These are phyloP conservation scores for Amiota minor DNA, from an alignment of 2,888 invertebrate genomes.

Conservation along the genomic window DNA sequence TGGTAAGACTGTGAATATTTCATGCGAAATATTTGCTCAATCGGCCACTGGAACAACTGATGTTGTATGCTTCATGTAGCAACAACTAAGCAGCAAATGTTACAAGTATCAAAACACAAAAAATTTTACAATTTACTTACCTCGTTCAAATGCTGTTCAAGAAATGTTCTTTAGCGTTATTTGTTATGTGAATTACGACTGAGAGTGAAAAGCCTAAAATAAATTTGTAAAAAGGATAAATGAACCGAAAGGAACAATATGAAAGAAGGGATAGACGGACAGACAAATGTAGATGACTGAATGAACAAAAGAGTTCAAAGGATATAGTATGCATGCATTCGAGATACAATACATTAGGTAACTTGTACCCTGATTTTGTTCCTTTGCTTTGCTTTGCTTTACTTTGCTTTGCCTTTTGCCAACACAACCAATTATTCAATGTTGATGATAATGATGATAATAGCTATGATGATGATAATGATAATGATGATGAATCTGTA, in stretches of 20 bases:
- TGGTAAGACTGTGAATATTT: conserved; percentile 51
- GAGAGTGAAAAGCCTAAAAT: neutral
- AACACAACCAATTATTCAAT: neutral
- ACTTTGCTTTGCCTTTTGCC: too few relatives aligned
- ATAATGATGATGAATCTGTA: conserved; percentile 28
- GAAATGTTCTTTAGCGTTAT: neutral
- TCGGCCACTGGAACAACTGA: neutral
- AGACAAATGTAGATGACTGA: neutral
- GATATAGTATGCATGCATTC: conserved; percentile 27
- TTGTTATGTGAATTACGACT: neutral
- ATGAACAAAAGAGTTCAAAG: conserved; percentile 39
- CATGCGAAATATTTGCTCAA: conserved; percentile 55
- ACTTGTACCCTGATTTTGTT: too few relatives aligned
- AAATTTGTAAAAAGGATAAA: conserved; percentile 24
- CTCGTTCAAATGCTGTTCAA: too few relatives aligned
- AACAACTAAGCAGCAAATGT: conserved; percentile 8
- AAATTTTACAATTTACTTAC: too few relatives aligned
- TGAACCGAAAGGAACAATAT: conserved; percentile 11
- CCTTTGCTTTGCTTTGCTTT: too few relatives aligned
- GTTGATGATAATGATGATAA: too few relatives aligned
- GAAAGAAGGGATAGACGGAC: neutral
- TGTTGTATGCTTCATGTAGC: neutral
- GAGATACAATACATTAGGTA: too few relatives aligned
- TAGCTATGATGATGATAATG: neutral
- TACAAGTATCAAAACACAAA: neutral